Percentiles rank a stretch among this genome's conserved stretches.
Evolutionary conservation across 2,797 vertebrate genomes (phyloP).

Genomic region (Hypotaenidia philippensis): DNA sequence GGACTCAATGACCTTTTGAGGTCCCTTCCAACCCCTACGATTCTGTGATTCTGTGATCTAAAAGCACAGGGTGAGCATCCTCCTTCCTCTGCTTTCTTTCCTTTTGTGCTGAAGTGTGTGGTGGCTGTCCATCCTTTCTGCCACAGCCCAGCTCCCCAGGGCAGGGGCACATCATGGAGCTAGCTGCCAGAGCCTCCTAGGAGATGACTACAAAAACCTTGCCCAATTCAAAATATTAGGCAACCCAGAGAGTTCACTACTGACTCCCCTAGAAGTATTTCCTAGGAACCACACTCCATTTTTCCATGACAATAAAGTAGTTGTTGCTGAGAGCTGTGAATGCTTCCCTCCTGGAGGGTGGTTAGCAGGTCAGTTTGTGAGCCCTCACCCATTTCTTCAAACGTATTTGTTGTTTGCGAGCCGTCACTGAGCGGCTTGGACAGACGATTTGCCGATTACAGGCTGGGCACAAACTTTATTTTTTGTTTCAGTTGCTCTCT

Average conservation of each 20-base stretch:
- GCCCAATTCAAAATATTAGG: not conserved
- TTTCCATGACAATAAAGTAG: not conserved
- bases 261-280: not conserved
- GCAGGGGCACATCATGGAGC: not conserved
- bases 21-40: too few relatives aligned
- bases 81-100: not conserved
- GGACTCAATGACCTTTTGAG: too few relatives aligned
- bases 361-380: not conserved
- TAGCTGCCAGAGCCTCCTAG: not conserved
- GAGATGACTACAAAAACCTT: not conserved
- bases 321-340: not conserved
- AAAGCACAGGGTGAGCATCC: fast-evolving
- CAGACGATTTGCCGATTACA: not conserved
- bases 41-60: not conserved
- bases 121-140: not conserved
- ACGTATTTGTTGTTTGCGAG: not conserved
- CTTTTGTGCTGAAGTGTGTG: not conserved
- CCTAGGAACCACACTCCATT: not conserved
- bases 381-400: not conserved
- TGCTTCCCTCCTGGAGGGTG: not conserved
- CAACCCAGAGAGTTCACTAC: not conserved
- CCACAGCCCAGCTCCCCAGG: not conserved
- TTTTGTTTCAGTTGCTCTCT: not conserved
- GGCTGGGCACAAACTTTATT: not conserved
- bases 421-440: not conserved